Evolutionary conservation across 2,888 invertebrate genomes (phyloP).

Genomic region (Lucinisca nassula): DNA sequence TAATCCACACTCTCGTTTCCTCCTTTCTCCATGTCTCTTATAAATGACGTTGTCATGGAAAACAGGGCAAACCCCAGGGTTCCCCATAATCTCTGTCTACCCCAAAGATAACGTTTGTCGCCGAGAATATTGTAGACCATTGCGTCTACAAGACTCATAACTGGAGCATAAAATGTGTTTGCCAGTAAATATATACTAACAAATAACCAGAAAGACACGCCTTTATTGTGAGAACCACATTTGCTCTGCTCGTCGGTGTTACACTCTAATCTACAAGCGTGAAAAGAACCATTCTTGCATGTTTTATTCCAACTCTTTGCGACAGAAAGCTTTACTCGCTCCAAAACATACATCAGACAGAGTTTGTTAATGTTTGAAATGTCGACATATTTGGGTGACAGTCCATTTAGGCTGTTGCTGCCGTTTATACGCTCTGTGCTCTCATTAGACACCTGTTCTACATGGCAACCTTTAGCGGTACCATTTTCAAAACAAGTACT

Average conservation of each 20-base stretch:
- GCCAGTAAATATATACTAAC: constrained; percentile 94
- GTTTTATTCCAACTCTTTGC: not conserved
- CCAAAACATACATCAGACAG: not conserved
- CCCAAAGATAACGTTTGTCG: constrained; percentile 91
- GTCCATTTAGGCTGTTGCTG: not conserved
- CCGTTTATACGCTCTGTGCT: not conserved
- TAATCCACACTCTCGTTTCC: constrained; percentile 68
- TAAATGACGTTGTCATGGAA: constrained; percentile 82
- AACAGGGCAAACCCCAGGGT: constrained; percentile 93
- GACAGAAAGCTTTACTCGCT: no score
- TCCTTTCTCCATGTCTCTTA: constrained; percentile 76
- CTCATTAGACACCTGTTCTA: no score
- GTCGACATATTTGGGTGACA: not conserved
- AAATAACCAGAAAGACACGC: constrained; percentile 92
- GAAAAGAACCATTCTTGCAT: constrained; percentile 52
- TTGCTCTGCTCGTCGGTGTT: constrained; percentile 17
- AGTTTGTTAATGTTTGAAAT: not conserved
- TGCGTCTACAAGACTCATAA: constrained; percentile 96
- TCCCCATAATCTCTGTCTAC: constrained; percentile 96
- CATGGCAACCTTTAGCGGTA: not conserved
- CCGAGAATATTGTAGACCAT: constrained; percentile 95
- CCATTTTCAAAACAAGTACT: not conserved
- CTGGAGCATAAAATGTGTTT: constrained; percentile 94
- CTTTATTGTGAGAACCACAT: not conserved
- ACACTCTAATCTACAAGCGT: constrained; percentile 76